phyloP scores from a whole-genome alignment of 2,797 vertebrate genomes.

The Phalanger gymnotis region DNA sequence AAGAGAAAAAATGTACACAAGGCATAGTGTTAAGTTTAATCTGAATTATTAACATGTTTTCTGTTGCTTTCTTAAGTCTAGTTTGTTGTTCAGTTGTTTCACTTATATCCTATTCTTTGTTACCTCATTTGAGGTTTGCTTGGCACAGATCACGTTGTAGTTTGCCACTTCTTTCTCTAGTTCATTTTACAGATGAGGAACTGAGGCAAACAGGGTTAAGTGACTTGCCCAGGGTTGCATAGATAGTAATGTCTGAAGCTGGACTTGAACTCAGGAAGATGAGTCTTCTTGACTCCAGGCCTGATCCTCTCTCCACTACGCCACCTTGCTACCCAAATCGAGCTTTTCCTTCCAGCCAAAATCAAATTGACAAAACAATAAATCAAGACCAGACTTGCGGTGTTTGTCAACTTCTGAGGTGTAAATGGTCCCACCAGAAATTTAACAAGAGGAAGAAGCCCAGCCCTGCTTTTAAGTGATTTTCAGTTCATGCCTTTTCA shows the following conservation, averaged over 20 bases:
- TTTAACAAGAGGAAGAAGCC: neutral
- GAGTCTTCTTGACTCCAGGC: neutral
- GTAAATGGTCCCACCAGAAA: neutral
- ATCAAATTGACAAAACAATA: neutral
- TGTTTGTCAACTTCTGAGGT: neutral
- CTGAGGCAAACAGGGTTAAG: neutral
- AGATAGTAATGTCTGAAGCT: neutral
- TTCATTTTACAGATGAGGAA: neutral
- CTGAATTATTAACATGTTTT: neutral
- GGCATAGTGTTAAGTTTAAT: neutral
- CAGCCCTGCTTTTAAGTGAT: neutral
- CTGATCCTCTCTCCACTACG: neutral
- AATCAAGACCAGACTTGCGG: neutral
- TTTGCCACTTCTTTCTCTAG: neutral
- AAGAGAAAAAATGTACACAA: neutral
- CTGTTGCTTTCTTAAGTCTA: neutral
- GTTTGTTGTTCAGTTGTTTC: neutral
- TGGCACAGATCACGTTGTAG: neutral
- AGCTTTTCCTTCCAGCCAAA: neutral
- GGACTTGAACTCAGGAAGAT: neutral
- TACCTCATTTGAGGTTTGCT: neutral
- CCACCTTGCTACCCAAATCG: neutral
- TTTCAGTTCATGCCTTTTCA: neutral
- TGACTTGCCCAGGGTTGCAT: neutral
- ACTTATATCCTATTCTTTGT: neutral